phyloP scores from a whole-genome alignment of 2,797 vertebrate genomes.

The Lagocephalus sceleratus region DNA sequence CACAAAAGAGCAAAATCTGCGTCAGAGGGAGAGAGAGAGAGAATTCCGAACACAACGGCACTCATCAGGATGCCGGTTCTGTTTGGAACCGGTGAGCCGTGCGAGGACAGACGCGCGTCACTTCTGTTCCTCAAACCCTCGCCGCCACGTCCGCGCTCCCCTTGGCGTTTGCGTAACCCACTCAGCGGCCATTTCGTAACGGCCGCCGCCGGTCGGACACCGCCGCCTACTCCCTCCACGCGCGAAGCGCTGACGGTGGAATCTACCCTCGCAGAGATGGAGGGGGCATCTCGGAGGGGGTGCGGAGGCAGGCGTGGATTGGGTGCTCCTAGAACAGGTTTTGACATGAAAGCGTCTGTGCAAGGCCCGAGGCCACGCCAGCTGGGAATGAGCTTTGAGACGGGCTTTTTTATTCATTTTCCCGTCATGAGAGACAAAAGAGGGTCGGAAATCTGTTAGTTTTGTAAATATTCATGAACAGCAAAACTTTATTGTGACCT shows the following conservation, averaged over 20 bases:
- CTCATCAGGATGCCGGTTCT: neutral
- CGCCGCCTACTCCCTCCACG: slow-evolving; percentile 55
- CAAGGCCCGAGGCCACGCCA: no score
- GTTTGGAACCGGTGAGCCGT: slow-evolving; percentile 7
- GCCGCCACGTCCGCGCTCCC: slow-evolving; percentile 7
- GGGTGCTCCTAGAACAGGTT: no score
- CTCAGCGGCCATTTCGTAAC: slow-evolving; percentile 59
- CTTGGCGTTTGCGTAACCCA: slow-evolving; percentile 62
- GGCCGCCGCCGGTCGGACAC: slow-evolving; percentile 36
- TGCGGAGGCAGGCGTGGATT: no score
- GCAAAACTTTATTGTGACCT: slow-evolving; percentile 4
- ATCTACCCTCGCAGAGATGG: no score
- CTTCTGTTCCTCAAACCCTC: slow-evolving; percentile 15
- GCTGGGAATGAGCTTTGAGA: no score
- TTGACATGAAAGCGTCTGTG: no score
- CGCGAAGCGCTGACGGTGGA: slow-evolving; percentile 20
- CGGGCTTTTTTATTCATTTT: no score
- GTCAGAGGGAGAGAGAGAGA: neutral
- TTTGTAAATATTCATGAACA: no score
- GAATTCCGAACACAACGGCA: neutral
- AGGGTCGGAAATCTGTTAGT: no score
- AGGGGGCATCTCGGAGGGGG: no score
- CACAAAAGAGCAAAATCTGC: no score
- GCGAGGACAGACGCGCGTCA: slow-evolving; percentile 37
- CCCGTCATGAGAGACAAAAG: no score